Evolutionary conservation across 2,797 vertebrate species (phyloP), one percentile per base, ranked within the genome.

Genomic region (Tiaroga cobitis): DNA sequence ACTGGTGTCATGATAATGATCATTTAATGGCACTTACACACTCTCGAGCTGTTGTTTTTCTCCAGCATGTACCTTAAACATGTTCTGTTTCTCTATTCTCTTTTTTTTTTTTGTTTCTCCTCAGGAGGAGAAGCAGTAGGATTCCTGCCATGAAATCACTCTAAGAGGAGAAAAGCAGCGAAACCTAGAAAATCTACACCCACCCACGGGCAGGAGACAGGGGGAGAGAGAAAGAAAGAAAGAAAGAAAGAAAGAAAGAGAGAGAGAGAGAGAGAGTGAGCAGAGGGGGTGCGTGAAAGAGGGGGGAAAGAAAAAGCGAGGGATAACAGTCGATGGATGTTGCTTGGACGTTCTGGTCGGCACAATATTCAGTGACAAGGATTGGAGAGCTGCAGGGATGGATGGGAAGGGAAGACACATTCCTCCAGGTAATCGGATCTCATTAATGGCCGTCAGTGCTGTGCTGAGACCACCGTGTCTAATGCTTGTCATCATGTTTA

Each of bases 361-460:
- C 91, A 90, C 81, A 88, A 91, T 94, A 92, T 93, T 92, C 92
- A 93, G 88, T 80, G 88, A 93, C 90, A 82, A 92, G 90, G 83
- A 88, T 69, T 83, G 70, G 87, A 89, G 85, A 75, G 86, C 85
- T 84, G 85, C 93, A 91, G 90, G 92, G 89, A 96, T 95, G 95
- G 95, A 96, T 91, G 92, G 93, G 8, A 95, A 95, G 91, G 91
- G 92, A 91, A 94, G 94, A 91, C 94, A 91, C 92, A 92, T 95
- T 92, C 94, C 94, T 92, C 83, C 95, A 95, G 95, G 95, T 96
- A 94, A 93, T 86, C 82, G 34, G 86, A 86, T 79, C 49, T 84
- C 21, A 78, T 84, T 78, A 79, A 84, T 84, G 83, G 75, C 75
- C 5, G 67, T 65, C 65, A 24, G 80, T 18, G 46, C 34, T 70